A percentile compares a stretch with the other conserved stretches of the same genome.
Evolutionary conservation across 2,888 invertebrate species (phyloP).

Genomic region (Rhagonycha lutea): DNA sequence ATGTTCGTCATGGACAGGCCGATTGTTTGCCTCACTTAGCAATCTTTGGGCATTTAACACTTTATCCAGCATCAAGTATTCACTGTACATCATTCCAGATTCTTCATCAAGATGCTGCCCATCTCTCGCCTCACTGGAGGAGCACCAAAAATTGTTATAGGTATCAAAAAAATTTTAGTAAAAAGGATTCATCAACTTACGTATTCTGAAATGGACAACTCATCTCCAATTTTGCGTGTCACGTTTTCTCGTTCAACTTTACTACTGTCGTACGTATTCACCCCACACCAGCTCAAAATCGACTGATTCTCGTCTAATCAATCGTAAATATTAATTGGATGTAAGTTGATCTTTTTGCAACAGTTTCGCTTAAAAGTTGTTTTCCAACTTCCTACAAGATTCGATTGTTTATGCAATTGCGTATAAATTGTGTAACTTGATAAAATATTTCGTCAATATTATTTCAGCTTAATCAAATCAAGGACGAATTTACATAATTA

Average conservation of each 20-base stretch:
- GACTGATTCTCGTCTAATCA: neutral
- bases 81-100: constrained; percentile 85
- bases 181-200: constrained; percentile 28
- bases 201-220: constrained; percentile 44
- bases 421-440: neutral
- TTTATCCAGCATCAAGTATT: constrained; percentile 90
- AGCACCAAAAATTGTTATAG: neutral
- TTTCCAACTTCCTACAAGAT: neutral
- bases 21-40: constrained; percentile 73
- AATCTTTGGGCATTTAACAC: constrained; percentile 80
- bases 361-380: neutral
- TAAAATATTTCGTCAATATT: neutral
- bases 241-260: constrained; percentile 36
- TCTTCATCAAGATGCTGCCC: constrained; percentile 68
- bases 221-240: constrained; percentile 39
- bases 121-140: constrained; percentile 49
- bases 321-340: neutral
- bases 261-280: constrained; percentile 28
- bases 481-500: neutral
- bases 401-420: neutral
- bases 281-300: neutral
- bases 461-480: neutral
- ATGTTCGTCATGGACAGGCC: constrained; percentile 93
- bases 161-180: neutral
- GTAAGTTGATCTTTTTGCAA: neutral